Evolutionary conservation across 2,113 vertebrate species (phyloP).

Genomic region (Gasterosteus nipponicus): DNA sequence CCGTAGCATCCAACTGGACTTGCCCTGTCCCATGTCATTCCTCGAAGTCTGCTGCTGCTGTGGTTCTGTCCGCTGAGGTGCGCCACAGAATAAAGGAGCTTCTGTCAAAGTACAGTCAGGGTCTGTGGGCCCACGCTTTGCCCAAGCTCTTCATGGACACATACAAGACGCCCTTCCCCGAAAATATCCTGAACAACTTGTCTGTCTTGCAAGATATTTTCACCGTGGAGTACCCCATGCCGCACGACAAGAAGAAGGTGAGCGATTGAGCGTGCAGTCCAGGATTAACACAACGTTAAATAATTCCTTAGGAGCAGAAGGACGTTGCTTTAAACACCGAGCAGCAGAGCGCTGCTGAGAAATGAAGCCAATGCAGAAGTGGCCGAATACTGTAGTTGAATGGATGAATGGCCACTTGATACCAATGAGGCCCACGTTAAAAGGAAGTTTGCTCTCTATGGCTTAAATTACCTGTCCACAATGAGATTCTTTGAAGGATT

Average conservation of each 20-base stretch:
- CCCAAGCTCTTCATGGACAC: slow-evolving; percentile 89
- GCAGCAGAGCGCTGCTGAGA: neutral
- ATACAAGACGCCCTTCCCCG: slow-evolving; percentile 86
- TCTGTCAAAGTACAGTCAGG: slow-evolving; percentile 85
- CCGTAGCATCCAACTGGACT: neutral
- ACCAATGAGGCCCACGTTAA: neutral
- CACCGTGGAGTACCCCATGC: slow-evolving; percentile 84
- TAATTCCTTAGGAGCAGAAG: neutral
- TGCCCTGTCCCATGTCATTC: neutral
- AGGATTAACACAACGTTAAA: neutral
- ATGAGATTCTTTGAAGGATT: too few species aligned
- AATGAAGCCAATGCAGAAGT: neutral
- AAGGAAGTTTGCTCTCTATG: neutral
- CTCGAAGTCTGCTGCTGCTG: neutral
- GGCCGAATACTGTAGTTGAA: neutral
- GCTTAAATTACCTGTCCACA: neutral
- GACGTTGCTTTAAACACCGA: neutral
- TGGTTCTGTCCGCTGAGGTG: slow-evolving; percentile 67
- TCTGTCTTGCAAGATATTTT: slow-evolving; percentile 86
- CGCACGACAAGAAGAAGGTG: slow-evolving; percentile 82
- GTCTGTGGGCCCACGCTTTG: slow-evolving; percentile 91
- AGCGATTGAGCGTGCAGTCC: neutral
- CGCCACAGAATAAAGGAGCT: slow-evolving; percentile 85
- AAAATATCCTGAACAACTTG: slow-evolving; percentile 83
- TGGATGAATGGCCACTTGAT: neutral